These are phyloP conservation scores for Yponomeuta evonymella DNA, from an alignment of 2,888 invertebrate species.

Conservation along the genomic window DNA sequence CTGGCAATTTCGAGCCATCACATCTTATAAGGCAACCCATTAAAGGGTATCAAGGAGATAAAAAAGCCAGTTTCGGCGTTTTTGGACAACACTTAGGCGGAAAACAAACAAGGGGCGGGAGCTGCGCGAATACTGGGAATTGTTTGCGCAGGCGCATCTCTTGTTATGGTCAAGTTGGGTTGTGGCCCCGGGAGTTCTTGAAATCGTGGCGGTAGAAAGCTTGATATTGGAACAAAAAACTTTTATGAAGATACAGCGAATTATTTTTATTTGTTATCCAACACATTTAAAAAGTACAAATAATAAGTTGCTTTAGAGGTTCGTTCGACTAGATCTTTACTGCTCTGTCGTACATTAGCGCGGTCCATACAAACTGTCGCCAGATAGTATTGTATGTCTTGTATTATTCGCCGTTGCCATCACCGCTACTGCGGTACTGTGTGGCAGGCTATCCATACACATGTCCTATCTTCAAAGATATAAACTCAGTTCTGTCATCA, in stretches of 20 bases:
- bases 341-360: no score
- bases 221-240: not conserved
- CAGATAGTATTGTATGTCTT: no score
- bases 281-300: no score
- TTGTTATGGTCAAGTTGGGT: constrained; percentile 3
- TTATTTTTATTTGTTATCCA: no score
- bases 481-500: not conserved
- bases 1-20: constrained; percentile 31
- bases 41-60: constrained; percentile 45
- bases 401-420: no score
- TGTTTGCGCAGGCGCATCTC: constrained; percentile 8
- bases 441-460: no score
- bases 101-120: constrained; percentile 26
- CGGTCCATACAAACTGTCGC: no score
- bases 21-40: constrained; percentile 47
- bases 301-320: no score
- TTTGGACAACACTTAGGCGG: constrained; percentile 22
- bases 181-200: not conserved
- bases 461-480: no score
- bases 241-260: not conserved
- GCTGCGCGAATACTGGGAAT: constrained; percentile 11
- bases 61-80: constrained; percentile 31
- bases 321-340: no score
- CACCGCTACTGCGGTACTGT: no score
- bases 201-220: not conserved